Percentiles rank a stretch among this genome's conserved stretches.
Conservation (phyloP, 2,888 invertebrate species). For the Amorpha juglandis region DNA sequence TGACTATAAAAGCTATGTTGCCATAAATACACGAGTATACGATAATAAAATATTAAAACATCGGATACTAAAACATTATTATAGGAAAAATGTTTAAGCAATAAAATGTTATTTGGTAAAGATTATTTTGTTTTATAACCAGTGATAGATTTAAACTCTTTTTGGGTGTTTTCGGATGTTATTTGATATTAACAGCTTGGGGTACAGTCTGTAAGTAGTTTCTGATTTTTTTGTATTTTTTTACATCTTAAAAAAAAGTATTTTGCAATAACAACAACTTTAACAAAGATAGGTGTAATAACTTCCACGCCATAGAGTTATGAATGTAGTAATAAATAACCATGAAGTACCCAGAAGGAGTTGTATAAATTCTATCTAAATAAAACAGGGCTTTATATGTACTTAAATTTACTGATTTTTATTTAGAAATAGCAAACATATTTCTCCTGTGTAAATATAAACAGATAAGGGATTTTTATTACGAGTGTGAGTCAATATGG, state of each 20-base stretch:
- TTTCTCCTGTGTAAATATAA: constrained; percentile 35
- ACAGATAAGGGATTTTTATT: constrained; percentile 17
- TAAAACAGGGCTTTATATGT: constrained; percentile 36
- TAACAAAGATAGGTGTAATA: too few relatives aligned
- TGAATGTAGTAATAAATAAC: neutral
- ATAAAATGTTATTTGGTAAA: constrained; percentile 6
- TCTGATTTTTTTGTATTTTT: too few relatives aligned
- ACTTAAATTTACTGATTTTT: constrained; percentile 44
- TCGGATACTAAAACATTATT: neutral
- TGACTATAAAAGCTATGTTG: neutral
- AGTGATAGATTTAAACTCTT: constrained; percentile 7
- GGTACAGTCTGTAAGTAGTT: too few relatives aligned
- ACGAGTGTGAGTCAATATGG: constrained; percentile 42
- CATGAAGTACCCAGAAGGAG: neutral
- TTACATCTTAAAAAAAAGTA: too few relatives aligned
- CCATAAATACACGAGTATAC: constrained; percentile 12
- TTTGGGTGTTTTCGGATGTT: neutral
- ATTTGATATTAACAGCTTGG: too few relatives aligned
- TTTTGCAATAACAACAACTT: too few relatives aligned
- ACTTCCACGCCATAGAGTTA: neutral
- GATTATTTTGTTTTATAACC: constrained; percentile 10
- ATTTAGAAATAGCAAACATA: constrained; percentile 11
- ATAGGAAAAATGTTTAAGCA: neutral
- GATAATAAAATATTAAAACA: constrained; percentile 2
- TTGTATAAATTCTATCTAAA: constrained; percentile 27